Conservation (phyloP, 37 sponge, comb jelly and placozoan genomes). For the Aphrocallistes beatrix region DNA sequence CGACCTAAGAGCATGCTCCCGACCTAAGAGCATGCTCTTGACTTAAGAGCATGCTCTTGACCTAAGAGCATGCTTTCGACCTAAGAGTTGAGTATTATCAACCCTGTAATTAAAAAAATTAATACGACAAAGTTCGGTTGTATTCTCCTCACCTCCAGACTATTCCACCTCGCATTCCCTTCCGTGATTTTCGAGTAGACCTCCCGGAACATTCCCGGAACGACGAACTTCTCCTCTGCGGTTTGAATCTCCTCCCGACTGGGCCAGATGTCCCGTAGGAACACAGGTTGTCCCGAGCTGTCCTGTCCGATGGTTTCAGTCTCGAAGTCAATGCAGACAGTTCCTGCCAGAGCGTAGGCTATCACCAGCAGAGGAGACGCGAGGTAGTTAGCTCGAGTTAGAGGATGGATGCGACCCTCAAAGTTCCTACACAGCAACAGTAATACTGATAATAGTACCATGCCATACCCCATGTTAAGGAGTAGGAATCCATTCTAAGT, state of each 20-base stretch:
- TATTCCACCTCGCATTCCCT: conserved; percentile 68
- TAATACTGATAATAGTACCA: too few relatives aligned
- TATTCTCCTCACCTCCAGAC: conserved; percentile 27
- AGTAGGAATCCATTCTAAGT: too few relatives aligned
- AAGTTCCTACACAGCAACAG: conserved; percentile 68
- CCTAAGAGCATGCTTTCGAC: too few relatives aligned
- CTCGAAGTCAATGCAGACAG: conserved; percentile 76
- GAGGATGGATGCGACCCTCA: conserved; percentile 85
- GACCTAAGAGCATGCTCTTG: too few relatives aligned
- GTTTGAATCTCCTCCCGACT: conserved; percentile 56
- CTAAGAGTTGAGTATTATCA: too few relatives aligned
- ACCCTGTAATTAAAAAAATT: too few relatives aligned
- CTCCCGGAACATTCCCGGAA: conserved; percentile 83
- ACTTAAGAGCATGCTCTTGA: too few relatives aligned
- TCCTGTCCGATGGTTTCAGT: conserved; percentile 60
- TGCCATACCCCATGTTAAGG: too few relatives aligned
- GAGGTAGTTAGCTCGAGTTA: conserved; percentile 85
- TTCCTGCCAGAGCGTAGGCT: conserved; percentile 88
- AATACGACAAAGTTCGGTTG: too few relatives aligned
- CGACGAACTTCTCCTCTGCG: conserved; percentile 61
- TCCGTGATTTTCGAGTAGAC: conserved; percentile 58
- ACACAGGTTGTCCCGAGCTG: conserved; percentile 50
- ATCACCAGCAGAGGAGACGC: conserved; percentile 84
- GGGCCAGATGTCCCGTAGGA: conserved; percentile 84
- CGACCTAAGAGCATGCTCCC: too few relatives aligned